Conservation (phyloP, 2,113 vertebrate genomes). For the Chlorodrepanis virens region DNA sequence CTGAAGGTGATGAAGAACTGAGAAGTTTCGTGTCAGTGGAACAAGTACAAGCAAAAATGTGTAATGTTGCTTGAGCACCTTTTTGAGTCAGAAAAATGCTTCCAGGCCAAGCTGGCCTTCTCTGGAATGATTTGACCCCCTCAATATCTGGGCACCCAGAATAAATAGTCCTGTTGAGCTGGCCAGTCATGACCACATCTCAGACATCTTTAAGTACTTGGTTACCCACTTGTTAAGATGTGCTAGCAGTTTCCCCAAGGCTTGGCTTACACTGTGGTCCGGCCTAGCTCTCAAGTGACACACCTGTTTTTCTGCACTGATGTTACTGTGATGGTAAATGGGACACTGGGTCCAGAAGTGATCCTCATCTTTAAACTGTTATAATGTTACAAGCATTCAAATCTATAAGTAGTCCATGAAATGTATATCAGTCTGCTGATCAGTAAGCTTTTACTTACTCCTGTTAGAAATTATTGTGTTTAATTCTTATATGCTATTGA, state of each 20-base stretch:
- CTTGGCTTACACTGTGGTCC: neutral
- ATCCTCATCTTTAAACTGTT: neutral
- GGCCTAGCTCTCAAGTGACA: neutral
- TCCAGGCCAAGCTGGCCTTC: neutral
- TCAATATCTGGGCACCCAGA: neutral
- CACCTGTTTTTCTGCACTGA: neutral
- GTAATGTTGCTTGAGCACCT: rapidly evolving
- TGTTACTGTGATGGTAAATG: neutral
- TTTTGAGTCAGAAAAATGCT: neutral
- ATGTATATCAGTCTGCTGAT: neutral
- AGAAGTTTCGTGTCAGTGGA: neutral
- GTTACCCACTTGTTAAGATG: neutral
- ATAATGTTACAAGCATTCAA: neutral
- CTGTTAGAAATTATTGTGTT: neutral
- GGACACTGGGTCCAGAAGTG: neutral
- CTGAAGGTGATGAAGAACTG: neutral
- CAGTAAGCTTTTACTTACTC: neutral
- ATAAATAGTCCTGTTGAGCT: neutral
- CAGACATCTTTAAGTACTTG: neutral
- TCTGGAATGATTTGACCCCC: neutral
- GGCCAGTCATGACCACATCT: neutral
- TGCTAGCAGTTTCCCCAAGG: neutral
- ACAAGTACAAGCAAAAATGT: neutral
- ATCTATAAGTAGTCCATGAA: neutral
- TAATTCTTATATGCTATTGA: neutral